These are phyloP conservation scores for Microplitis mediator DNA, from an alignment of 1,140 invertebrate genomes.

Conservation along the genomic window DNA sequence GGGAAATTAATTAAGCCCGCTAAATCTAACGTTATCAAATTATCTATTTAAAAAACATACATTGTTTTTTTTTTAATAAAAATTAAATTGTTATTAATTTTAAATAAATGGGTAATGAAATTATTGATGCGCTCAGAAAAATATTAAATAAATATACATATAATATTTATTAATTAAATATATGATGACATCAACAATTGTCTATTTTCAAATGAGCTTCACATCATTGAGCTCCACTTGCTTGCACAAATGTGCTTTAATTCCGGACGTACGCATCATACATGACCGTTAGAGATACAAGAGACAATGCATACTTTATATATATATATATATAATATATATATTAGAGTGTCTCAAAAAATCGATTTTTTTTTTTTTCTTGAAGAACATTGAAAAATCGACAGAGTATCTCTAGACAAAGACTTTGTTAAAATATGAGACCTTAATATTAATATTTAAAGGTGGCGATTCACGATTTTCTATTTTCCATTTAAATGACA, in stretches of 20 bases:
- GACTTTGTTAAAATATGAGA: too few relatives aligned
- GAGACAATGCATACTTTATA: not conserved
- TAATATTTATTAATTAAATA: not conserved
- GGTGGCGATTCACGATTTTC: too few relatives aligned
- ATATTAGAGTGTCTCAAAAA: too few relatives aligned
- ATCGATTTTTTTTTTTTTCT: too few relatives aligned
- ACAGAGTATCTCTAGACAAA: too few relatives aligned
- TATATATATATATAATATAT: not conserved
- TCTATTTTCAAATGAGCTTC: constrained; percentile 1
- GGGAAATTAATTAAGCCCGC: constrained; percentile 28
- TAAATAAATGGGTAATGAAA: not conserved
- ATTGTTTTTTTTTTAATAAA: not conserved
- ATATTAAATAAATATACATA: not conserved
- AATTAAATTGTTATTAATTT: not conserved
- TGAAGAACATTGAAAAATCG: too few relatives aligned
- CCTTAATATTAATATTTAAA: too few relatives aligned
- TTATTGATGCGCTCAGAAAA: not conserved
- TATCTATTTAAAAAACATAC: not conserved
- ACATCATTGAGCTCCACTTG: constrained; percentile 31
- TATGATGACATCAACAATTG: constrained; percentile 3
- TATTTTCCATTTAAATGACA: too few relatives aligned
- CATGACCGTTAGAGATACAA: not conserved
- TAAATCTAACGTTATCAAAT: constrained; percentile 21
- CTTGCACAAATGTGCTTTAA: constrained; percentile 38
- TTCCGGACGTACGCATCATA: constrained; percentile 12